A percentile compares a stretch with the other conserved stretches of the same genome.
These are phyloP conservation scores for Halocynthia roretzi DNA, from an alignment of 23 tunicate species.

Conservation along the genomic window DNA sequence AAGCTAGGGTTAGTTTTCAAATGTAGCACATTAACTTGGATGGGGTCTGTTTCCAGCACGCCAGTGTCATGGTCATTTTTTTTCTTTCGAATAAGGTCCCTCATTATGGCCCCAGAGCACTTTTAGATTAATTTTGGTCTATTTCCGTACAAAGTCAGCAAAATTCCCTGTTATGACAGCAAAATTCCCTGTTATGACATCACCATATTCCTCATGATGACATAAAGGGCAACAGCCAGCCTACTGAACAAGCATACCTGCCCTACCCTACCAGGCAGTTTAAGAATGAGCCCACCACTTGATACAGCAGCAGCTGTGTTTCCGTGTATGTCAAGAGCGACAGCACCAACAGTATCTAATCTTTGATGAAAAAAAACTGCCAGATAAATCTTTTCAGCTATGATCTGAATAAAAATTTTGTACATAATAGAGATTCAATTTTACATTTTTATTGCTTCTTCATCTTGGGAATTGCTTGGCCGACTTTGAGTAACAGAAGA, in stretches of 20 bases:
- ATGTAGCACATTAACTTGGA: too few species aligned
- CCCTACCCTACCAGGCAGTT: constrained; percentile 77
- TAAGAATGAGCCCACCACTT: constrained; percentile 82
- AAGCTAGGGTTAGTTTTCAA: too few species aligned
- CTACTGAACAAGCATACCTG: constrained; percentile 33
- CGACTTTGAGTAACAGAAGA: not conserved
- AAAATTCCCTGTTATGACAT: too few species aligned
- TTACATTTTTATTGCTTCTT: constrained; percentile 5
- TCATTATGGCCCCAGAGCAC: too few species aligned
- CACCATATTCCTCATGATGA: too few species aligned
- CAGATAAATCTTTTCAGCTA: not conserved
- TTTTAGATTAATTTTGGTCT: too few species aligned
- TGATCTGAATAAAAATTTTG: not conserved
- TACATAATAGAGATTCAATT: too few species aligned
- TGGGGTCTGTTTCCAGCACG: too few species aligned
- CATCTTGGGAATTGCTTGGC: constrained; percentile 4
- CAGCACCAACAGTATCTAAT: constrained; percentile 88
- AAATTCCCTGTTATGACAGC: too few species aligned
- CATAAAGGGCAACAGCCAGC: not conserved
- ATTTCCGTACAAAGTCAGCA: too few species aligned
- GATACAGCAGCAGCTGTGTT: constrained; percentile 82
- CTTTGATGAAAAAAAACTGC: constrained; percentile 13
- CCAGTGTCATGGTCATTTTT: too few species aligned
- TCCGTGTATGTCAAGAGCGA: constrained; percentile 61
- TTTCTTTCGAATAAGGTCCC: too few species aligned